Percentiles rank a stretch among this genome's conserved stretches.
Evolutionary conservation across 1,140 invertebrate species (phyloP).

Genomic region (Drosophila ironensis): DNA sequence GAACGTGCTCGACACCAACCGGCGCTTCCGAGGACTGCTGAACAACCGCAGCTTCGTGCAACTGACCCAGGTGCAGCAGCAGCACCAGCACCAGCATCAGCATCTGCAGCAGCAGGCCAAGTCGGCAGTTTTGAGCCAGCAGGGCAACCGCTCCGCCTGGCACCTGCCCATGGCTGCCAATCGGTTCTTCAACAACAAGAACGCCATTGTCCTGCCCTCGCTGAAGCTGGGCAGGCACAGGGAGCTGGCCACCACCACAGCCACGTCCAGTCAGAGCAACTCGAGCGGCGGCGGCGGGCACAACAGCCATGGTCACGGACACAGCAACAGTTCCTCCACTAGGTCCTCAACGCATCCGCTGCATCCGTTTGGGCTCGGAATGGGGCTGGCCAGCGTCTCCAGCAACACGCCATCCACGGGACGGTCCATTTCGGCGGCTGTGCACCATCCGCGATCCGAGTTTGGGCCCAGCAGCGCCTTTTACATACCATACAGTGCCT

Average conservation of each 20-base stretch:
- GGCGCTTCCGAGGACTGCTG: constrained; percentile 59
- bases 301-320: constrained; percentile 41
- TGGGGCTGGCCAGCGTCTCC: constrained; percentile 52
- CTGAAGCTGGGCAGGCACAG: constrained; percentile 56
- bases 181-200: constrained; percentile 70
- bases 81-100: constrained; percentile 40
- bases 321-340: constrained; percentile 49
- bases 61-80: constrained; percentile 69
- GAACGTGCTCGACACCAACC: constrained; percentile 69
- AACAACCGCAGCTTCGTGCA: constrained; percentile 77
- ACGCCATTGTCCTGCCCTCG: constrained; percentile 67
- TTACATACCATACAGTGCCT: constrained; percentile 80
- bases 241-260: constrained; percentile 41
- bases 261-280: constrained; percentile 53
- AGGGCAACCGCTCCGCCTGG: constrained; percentile 64
- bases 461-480: constrained; percentile 58
- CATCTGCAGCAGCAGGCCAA: constrained; percentile 53
- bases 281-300: constrained; percentile 46
- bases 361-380: constrained; percentile 41
- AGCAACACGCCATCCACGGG: constrained; percentile 67
- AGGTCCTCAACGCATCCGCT: constrained; percentile 12
- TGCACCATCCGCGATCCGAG: constrained; percentile 68
- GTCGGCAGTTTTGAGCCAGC: constrained; percentile 64
- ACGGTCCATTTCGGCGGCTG: constrained; percentile 72
- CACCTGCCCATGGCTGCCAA: constrained; percentile 68